Percentiles rank a stretch among this genome's conserved stretches.
phyloP scores from a whole-genome alignment of 2,113 vertebrate genomes.

The Lepidothrix coronata region DNA sequence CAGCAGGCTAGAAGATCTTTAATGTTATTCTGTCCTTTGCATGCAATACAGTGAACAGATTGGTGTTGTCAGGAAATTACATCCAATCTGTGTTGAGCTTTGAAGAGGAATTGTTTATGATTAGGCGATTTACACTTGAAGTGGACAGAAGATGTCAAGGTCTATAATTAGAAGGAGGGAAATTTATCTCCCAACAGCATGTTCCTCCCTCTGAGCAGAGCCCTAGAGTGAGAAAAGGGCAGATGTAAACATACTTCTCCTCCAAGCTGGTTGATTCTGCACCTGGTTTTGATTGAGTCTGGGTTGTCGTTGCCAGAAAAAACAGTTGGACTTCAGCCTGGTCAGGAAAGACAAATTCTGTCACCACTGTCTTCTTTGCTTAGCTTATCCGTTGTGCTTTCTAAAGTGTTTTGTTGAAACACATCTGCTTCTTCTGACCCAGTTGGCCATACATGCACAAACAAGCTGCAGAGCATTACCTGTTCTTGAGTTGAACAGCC shows the following conservation, averaged over 20 bases:
- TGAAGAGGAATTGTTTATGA: slow-evolving; percentile 74
- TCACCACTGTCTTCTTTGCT: not conserved
- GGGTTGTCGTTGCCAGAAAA: slow-evolving; percentile 55
- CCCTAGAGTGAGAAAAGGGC: slow-evolving; percentile 50
- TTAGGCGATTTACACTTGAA: slow-evolving; percentile 70
- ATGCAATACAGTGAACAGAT: slow-evolving; percentile 60
- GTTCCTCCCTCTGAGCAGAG: slow-evolving; percentile 53
- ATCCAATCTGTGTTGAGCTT: slow-evolving; percentile 66
- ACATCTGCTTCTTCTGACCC: slow-evolving; percentile 30
- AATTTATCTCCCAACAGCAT: slow-evolving; percentile 72
- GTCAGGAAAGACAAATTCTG: slow-evolving; percentile 25
- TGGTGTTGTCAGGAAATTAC: slow-evolving; percentile 65
- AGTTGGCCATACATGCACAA: not conserved
- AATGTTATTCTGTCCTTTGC: slow-evolving; percentile 55
- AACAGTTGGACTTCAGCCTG: slow-evolving; percentile 47
- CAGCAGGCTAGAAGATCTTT: slow-evolving; percentile 28
- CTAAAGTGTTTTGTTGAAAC: not conserved
- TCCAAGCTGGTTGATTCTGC: slow-evolving; percentile 53
- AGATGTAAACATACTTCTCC: slow-evolving; percentile 56
- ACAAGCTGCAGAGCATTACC: not conserved
- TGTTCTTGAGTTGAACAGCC: not conserved
- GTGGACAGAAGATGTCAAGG: slow-evolving; percentile 66
- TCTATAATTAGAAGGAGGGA: slow-evolving; percentile 73
- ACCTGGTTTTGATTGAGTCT: slow-evolving; percentile 52
- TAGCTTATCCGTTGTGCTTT: slow-evolving; percentile 16